Evolutionary conservation across 2,113 vertebrate species (phyloP).

Genomic region (Ailurus styani): DNA sequence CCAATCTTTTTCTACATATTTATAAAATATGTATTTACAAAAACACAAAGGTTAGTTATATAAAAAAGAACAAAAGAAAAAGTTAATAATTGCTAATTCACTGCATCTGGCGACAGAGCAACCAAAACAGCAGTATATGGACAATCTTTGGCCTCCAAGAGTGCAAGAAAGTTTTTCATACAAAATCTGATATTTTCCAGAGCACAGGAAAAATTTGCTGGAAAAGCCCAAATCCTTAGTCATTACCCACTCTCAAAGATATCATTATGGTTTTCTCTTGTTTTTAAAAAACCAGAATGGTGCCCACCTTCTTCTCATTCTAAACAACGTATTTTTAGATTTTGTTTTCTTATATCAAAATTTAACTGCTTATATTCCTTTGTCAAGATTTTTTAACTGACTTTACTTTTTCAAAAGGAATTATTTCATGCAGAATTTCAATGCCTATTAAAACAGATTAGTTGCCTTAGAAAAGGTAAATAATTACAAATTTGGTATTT

Average conservation of each 20-base stretch:
- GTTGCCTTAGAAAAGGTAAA: neutral
- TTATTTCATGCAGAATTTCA: neutral
- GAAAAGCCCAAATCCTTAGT: constrained; percentile 8
- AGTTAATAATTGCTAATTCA: constrained; percentile 31
- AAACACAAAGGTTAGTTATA: neutral
- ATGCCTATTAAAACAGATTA: neutral
- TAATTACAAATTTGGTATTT: neutral
- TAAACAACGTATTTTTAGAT: constrained; percentile 54
- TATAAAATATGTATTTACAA: neutral
- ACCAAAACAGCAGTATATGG: constrained; percentile 55
- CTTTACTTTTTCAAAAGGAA: neutral
- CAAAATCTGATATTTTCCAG: constrained; percentile 48
- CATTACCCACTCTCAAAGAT: constrained; percentile 59
- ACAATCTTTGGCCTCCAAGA: constrained; percentile 27
- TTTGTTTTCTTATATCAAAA: constrained; percentile 25
- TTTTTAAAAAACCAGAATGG: constrained; percentile 60
- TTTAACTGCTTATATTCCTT: neutral
- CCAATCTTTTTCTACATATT: neutral
- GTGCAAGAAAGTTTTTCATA: constrained; percentile 17
- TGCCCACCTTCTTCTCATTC: constrained; percentile 8
- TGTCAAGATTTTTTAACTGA: neutral
- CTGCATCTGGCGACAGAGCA: constrained; percentile 52
- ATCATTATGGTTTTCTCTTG: constrained; percentile 46
- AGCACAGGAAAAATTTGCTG: constrained; percentile 47
- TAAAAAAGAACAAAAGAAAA: neutral